Evolutionary conservation across 2,888 invertebrate genomes (phyloP).

Genomic region (Rhagonycha fulva): DNA sequence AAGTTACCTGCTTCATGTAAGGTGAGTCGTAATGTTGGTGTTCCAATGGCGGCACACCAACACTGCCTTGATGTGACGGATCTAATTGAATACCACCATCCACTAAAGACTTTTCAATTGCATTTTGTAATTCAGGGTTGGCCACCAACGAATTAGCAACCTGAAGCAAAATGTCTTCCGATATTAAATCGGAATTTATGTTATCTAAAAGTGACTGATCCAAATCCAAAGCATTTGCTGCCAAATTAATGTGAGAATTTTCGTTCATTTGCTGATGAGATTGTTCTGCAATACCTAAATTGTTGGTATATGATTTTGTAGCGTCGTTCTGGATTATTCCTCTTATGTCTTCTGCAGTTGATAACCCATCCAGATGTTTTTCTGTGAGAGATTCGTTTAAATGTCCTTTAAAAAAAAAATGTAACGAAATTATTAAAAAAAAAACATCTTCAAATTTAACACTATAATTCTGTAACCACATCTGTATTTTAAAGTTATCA

Average conservation of each 20-base stretch:
- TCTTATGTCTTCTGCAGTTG: slow-evolving; percentile 47
- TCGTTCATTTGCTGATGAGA: slow-evolving; percentile 11
- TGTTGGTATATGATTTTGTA: slow-evolving; percentile 46
- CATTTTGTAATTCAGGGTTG: slow-evolving; percentile 70
- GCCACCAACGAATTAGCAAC: slow-evolving; percentile 72
- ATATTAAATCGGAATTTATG: slow-evolving; percentile 67
- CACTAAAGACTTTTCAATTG: slow-evolving; percentile 65
- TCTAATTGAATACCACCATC: slow-evolving; percentile 52
- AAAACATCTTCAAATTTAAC: not conserved
- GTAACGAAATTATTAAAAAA: not conserved
- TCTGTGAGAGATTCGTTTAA: slow-evolving; percentile 30
- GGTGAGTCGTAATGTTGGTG: not conserved
- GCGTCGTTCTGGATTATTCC: slow-evolving; percentile 50
- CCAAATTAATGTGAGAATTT: slow-evolving; percentile 54
- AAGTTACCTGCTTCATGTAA: not conserved
- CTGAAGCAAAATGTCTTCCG: slow-evolving; percentile 73
- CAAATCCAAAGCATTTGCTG: slow-evolving; percentile 62
- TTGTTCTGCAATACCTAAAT: slow-evolving; percentile 36
- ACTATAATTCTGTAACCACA: too few relatives aligned
- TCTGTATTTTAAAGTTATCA: too few relatives aligned
- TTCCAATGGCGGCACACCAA: not conserved
- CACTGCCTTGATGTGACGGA: slow-evolving; percentile 38
- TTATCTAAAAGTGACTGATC: slow-evolving; percentile 63
- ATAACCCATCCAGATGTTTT: slow-evolving; percentile 35
- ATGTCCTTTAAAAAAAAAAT: not conserved